Percentiles rank a stretch among this genome's conserved stretches.
Evolutionary conservation across 2,888 invertebrate species (phyloP).

Genomic region (Nemoura dubitans): DNA sequence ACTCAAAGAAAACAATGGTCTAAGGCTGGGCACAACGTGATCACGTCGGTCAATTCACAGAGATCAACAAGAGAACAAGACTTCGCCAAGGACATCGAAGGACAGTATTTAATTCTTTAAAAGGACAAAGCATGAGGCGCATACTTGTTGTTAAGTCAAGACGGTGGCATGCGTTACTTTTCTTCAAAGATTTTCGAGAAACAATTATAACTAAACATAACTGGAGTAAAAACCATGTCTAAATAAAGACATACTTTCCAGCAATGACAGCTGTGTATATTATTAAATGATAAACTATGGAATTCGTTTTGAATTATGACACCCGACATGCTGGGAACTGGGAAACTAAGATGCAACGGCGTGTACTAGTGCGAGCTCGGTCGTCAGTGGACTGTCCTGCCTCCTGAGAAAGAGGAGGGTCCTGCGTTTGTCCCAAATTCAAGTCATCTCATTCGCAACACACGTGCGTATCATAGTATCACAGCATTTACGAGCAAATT

Average conservation of each 20-base stretch:
- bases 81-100: background rate
- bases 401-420: background rate
- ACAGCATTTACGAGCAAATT: background rate
- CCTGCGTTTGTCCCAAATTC: background rate
- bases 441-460: background rate
- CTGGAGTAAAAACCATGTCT: background rate
- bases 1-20: constrained; percentile 2
- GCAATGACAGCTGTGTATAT: background rate
- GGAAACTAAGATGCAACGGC: background rate
- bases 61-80: background rate
- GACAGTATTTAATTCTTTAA: background rate
- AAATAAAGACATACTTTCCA: background rate
- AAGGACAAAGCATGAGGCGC: background rate
- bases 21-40: background rate
- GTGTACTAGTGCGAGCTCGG: background rate
- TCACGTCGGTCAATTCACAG: background rate
- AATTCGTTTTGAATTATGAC: background rate
- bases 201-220: background rate
- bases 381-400: background rate
- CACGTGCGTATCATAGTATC: background rate
- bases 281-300: background rate
- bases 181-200: background rate
- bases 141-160: no score
- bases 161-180: background rate
- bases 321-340: background rate